Conservation (phyloP, 2,888 invertebrate genomes). For the Acanthosepion pharaonis region DNA sequence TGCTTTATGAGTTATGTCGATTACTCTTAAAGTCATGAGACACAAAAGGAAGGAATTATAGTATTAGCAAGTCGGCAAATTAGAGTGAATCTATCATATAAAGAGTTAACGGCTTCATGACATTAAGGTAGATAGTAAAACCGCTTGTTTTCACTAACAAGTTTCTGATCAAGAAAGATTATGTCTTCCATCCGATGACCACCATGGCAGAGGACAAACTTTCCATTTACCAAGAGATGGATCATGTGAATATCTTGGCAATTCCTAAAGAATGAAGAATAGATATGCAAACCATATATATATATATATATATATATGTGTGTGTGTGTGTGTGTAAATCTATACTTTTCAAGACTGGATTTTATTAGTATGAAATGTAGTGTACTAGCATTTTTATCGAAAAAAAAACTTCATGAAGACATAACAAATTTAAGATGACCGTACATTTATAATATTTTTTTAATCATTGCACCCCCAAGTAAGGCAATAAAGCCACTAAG, state of each 20-base stretch:
- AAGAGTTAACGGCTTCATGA: background rate
- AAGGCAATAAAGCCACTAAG: no score
- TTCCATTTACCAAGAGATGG: background rate
- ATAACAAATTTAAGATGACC: no score
- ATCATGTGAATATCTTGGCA: background rate
- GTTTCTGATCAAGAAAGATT: background rate
- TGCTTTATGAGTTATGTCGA: background rate
- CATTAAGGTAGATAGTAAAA: slow-evolving; percentile 1
- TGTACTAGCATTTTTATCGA: no score
- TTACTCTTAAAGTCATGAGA: background rate
- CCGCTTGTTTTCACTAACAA: background rate
- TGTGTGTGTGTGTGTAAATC: no score
- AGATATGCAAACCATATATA: no score
- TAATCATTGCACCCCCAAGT: no score
- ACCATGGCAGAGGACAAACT: background rate
- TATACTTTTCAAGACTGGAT: no score
- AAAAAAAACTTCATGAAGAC: no score
- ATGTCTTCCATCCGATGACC: background rate
- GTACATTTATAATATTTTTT: no score
- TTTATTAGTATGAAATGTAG: no score
- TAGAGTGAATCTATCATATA: background rate
- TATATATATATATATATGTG: no score
- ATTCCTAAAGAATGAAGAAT: background rate
- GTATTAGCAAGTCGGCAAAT: background rate
- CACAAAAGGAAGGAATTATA: background rate